These are phyloP conservation scores for Agriopis marginaria DNA, from an alignment of 2,888 invertebrate genomes.

Conservation along the genomic window DNA sequence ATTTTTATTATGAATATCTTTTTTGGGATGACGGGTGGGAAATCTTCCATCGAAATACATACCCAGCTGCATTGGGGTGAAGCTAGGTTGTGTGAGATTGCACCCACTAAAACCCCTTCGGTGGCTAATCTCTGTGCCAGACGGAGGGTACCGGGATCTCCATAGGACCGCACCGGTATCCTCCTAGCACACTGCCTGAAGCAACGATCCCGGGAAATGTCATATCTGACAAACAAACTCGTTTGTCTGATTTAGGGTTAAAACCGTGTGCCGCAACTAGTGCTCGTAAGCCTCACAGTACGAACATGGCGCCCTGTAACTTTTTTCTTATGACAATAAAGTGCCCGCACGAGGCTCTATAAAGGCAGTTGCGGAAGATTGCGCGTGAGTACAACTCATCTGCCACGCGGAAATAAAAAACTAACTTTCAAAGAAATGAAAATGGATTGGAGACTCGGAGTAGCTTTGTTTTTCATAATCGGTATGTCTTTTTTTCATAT, in stretches of 20 bases:
- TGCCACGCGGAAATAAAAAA: constrained; percentile 12
- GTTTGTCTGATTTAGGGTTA: neutral
- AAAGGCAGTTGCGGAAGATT: constrained; percentile 15
- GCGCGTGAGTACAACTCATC: constrained; percentile 12
- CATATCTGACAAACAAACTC: too few relatives aligned
- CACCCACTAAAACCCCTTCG: too few relatives aligned
- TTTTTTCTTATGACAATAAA: constrained; percentile 19
- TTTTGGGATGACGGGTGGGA: too few relatives aligned
- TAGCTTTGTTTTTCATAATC: constrained; percentile 7
- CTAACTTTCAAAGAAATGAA: neutral
- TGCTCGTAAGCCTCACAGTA: constrained; percentile 9
- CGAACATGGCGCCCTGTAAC: constrained; percentile 9
- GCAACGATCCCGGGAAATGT: too few relatives aligned
- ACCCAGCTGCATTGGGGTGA: too few relatives aligned
- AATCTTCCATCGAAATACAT: too few relatives aligned
- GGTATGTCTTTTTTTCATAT: constrained; percentile 15
- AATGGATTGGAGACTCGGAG: constrained; percentile 21
- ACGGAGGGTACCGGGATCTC: too few relatives aligned
- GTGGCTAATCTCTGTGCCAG: too few relatives aligned
- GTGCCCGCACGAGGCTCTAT: neutral
- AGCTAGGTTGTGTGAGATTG: too few relatives aligned
- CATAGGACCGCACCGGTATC: too few relatives aligned
- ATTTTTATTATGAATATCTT: too few relatives aligned
- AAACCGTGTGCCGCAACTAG: neutral
- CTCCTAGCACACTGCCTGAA: too few relatives aligned